Evolutionary conservation across 64 coral and sea anemone species (phyloP), one percentile per base, ranked within the genome.

Genomic region (Stichodactyla helianthus): DNA sequence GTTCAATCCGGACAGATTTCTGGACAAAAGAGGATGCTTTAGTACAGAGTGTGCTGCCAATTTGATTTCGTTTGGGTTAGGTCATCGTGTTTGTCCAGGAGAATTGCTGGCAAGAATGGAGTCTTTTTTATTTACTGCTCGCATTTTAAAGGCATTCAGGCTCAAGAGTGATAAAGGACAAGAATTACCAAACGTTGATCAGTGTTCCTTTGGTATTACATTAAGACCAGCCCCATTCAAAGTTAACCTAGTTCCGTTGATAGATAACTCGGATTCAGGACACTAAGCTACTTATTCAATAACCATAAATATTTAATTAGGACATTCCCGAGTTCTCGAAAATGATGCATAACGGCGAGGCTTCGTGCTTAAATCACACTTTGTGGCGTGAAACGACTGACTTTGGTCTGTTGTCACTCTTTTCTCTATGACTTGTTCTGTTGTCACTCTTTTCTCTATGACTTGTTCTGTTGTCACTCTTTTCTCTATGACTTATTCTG

Each of bases 1-100:
- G 0, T 97, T 97, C 70, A 52, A 84, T 18, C 94, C 94, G 6
- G 59, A 87, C 15, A 86, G 94, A 22, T 97, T 93, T 81, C 57
- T 93, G n/a, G 86, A 93, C 18, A 16, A 87, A 27, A 77, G 90
- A 44, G 85, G 91, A 5, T 59, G 54, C n/a, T 71, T 85, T 59
- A 44, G 85, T 6, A 50, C 79, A n/a, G 51, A 61, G n/a, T 44
- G 53, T 7, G 54, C 84, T 14, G 70, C 84, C 1, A 63, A n/a
- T 16, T 63, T 63, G 14, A 63, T 63, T 63, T 6, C 60, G 0
- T 63, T 63, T 63, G 60, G 60, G 0, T 6, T 19, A 16, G 60
- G 60, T 6, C 13, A 19, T 18, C 60, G 60, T 16, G 14, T 63
- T 19, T 63, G 60, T 19, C 14, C 17, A 6, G 60, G 60, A 19